Base-by-base conservation (phyloP, 2,888 invertebrate genomes). In the Agonum fuliginosum region DNA sequence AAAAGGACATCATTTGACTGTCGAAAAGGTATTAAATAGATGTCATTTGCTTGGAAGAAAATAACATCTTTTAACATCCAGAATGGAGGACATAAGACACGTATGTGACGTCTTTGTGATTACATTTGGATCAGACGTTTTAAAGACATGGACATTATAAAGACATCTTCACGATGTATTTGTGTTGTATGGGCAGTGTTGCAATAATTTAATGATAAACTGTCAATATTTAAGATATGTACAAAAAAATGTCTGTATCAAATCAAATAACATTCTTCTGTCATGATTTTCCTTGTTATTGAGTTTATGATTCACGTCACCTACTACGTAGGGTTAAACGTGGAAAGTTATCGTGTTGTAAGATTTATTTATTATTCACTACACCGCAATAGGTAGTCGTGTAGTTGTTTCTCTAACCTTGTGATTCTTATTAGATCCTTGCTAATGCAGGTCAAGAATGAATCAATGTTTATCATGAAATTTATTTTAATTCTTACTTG, bases 391-490 rank as follows among this genome's bases (percentile, higher is more conserved):
- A 62, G 58, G 14, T 62, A 54, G 24, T 10, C 22, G 30, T 22
- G 22, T 24, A 17, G 46, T 1, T 6, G 46, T 17, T 17, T 12
- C 17, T 17, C 14, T 46, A 46, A 8, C 46, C 46, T 46, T 46
- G 17, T 17, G 6, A 12, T 1, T 17, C 46, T 46, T 46, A 17
- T 4, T 37, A 37, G 30, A 54, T 58, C 73, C 73, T 73, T 58
- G 73, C 12, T 54, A 22, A 73, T 58, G 4, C 73, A 41, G 58
- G 73, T 73, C 73, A 73, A 73, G 73, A 54, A 37, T 70, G 30
- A 27, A 62, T 4, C 30, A 20, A 19, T 58, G 27, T 6, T 27
- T 30, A 30, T 10, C n/a, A 3, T 17, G 17, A 17, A 46, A 6
- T 17, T 46, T 46, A 46, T 46, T 46, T 1, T 8, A 46, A 46